phyloP scores from a whole-genome alignment of 2,797 vertebrate species.

The Limnodromus scolopaceus region DNA sequence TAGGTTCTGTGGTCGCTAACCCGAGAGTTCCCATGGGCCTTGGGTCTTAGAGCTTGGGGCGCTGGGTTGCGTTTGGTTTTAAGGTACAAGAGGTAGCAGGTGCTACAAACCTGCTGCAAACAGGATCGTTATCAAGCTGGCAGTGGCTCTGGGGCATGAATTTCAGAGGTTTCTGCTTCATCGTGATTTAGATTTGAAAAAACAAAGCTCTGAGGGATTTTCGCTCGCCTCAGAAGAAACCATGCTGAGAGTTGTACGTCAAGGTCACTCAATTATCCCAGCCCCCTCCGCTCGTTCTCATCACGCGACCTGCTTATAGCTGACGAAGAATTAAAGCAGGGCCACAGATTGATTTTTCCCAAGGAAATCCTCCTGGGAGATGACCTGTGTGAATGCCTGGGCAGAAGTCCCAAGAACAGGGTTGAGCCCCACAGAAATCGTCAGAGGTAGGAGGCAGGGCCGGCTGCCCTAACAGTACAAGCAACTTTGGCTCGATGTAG shows the following conservation, averaged over 20 bases:
- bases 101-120: no score
- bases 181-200: slow-evolving; percentile 18
- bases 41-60: background rate
- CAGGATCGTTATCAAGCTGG: background rate
- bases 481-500: background rate
- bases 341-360: background rate
- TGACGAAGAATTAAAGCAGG: background rate
- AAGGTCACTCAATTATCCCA: slow-evolving; percentile 35
- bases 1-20: background rate
- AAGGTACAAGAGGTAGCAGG: background rate
- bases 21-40: background rate
- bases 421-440: background rate
- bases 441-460: background rate
- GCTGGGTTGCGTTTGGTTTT: background rate
- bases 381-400: slow-evolving; percentile 10
- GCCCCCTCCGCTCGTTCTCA: background rate
- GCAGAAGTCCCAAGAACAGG: background rate
- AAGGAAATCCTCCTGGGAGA: background rate
- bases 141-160: slow-evolving; percentile 8
- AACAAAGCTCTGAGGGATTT: slow-evolving; percentile 26
- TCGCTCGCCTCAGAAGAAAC: background rate
- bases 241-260: background rate
- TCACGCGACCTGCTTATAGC: background rate
- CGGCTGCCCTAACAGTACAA: background rate
- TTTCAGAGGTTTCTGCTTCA: slow-evolving; percentile 13